These are phyloP conservation scores for Excalfactoria chinensis DNA, from an alignment of 2,113 vertebrate genomes.

Conservation along the genomic window DNA sequence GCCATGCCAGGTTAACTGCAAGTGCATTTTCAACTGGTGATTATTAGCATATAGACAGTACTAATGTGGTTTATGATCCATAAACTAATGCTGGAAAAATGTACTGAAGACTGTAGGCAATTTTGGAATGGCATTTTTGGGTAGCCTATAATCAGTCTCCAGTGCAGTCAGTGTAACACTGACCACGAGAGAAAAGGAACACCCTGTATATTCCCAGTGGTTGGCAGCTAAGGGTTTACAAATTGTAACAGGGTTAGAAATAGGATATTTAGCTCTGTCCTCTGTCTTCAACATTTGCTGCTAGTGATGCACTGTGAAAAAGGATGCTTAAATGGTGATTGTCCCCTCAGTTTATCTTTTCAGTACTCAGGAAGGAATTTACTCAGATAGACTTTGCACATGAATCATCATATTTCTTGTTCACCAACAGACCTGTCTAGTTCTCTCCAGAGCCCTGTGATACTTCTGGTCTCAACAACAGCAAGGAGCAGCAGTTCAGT, in stretches of 20 bases:
- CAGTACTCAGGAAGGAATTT: background rate
- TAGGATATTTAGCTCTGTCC: background rate
- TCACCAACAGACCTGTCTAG: background rate
- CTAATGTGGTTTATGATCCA: background rate
- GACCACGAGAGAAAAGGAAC: background rate
- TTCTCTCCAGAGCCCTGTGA: background rate
- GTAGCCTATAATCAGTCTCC: background rate
- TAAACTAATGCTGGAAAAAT: background rate
- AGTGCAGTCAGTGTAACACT: background rate
- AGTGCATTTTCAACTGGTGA: background rate
- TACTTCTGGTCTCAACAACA: conserved; percentile 17
- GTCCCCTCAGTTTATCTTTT: background rate
- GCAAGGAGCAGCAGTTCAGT: background rate
- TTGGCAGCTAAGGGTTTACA: background rate
- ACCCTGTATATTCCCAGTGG: background rate
- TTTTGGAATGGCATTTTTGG: background rate
- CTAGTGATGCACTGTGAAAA: background rate
- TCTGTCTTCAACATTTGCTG: background rate
- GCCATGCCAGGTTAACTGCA: background rate
- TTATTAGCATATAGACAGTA: background rate
- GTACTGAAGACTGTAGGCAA: background rate
- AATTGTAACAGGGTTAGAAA: background rate
- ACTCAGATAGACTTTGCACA: background rate
- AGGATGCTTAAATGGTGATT: background rate
- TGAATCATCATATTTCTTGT: background rate